These are phyloP conservation scores for Iselma pallidipennis DNA, from an alignment of 2,888 invertebrate species.

Conservation along the genomic window DNA sequence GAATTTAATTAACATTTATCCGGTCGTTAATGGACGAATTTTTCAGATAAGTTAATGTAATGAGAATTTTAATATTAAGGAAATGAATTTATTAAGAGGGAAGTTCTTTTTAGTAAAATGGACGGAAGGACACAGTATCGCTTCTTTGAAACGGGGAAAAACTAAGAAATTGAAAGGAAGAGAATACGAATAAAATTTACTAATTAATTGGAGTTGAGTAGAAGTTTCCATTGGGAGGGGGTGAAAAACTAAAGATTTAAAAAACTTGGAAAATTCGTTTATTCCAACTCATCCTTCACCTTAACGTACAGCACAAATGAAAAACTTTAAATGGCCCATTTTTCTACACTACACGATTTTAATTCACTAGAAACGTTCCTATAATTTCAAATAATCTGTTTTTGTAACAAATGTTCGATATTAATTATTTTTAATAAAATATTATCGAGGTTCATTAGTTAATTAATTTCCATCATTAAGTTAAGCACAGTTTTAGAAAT, in stretches of 20 bases:
- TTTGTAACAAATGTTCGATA: background rate
- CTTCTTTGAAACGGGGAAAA: no score
- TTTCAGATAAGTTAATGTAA: background rate
- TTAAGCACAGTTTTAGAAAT: no score
- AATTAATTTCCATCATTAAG: no score
- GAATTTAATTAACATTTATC: constrained; percentile 1
- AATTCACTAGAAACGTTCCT: background rate
- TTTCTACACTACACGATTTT: background rate
- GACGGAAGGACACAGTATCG: background rate
- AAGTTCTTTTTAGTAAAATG: background rate
- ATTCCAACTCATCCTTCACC: background rate
- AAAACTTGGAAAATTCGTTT: background rate
- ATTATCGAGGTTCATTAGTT: no score
- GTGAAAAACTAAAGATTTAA: background rate
- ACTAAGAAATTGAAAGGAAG: no score
- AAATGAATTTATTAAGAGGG: background rate
- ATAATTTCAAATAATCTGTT: background rate
- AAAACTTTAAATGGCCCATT: background rate
- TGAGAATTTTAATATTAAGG: background rate
- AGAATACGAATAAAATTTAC: background rate
- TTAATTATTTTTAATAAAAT: no score
- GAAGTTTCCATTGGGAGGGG: background rate
- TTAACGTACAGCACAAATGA: background rate
- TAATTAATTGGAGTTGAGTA: background rate
- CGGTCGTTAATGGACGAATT: background rate